Percentiles rank a stretch among this genome's conserved stretches.
Conservation (phyloP, 2,797 vertebrate species). For the Gobionotothen gibberifrons region DNA sequence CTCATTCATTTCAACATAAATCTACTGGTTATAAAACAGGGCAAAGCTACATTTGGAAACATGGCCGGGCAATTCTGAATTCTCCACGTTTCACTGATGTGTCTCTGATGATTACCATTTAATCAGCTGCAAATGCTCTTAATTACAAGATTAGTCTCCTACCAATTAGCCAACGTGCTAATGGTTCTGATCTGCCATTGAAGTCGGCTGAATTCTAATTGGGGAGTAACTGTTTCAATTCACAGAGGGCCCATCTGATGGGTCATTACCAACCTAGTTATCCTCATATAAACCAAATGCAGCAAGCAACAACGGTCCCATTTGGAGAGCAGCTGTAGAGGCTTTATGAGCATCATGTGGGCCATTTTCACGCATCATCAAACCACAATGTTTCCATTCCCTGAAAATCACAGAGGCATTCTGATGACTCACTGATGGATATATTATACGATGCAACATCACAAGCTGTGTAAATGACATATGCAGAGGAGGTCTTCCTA, state of each 20-base stretch:
- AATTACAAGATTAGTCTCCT: slow-evolving; percentile 86
- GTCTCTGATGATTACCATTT: slow-evolving; percentile 83
- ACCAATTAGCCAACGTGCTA: slow-evolving; percentile 83
- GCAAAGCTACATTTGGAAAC: slow-evolving; percentile 68
- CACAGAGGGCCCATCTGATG: slow-evolving; percentile 77
- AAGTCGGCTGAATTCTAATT: slow-evolving; percentile 82
- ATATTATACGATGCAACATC: slow-evolving; percentile 17
- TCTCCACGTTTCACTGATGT: slow-evolving; percentile 68
- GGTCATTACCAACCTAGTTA: slow-evolving; percentile 83
- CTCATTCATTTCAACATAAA: slow-evolving; percentile 41
- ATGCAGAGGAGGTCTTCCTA: not conserved
- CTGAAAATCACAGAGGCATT: slow-evolving; percentile 50
- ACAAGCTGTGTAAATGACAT: slow-evolving; percentile 28
- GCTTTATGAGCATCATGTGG: slow-evolving; percentile 70
- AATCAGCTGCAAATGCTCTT: slow-evolving; percentile 86
- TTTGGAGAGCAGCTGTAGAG: slow-evolving; percentile 78
- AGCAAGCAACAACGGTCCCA: slow-evolving; percentile 70
- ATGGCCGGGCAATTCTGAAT: slow-evolving; percentile 54
- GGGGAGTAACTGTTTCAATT: slow-evolving; percentile 77
- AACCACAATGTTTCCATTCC: slow-evolving; percentile 73
- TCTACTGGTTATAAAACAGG: slow-evolving; percentile 59
- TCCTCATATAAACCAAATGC: slow-evolving; percentile 82
- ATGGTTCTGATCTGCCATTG: slow-evolving; percentile 82
- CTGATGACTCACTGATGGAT: slow-evolving; percentile 53
- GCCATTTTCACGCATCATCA: slow-evolving; percentile 67